Conservation (phyloP, 2,113 vertebrate genomes). For the Neopipo cinnamomea region DNA sequence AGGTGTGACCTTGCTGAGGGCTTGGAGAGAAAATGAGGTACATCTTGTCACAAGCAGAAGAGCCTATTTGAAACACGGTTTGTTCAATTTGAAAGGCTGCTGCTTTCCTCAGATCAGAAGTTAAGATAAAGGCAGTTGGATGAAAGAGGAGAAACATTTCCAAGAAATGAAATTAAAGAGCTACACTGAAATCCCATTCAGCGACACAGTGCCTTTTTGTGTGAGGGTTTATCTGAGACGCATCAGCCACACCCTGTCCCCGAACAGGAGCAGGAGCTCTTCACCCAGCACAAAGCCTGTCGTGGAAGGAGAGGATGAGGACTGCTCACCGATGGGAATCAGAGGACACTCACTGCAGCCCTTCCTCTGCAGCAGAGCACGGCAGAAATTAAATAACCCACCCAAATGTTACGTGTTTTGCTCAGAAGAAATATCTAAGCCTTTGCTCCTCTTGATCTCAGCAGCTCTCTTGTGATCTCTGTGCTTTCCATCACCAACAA, state of each 20-base stretch:
- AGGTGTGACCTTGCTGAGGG: conserved; percentile 95
- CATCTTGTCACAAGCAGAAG: conserved; percentile 91
- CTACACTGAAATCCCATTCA: conserved; percentile 85
- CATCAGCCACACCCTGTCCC: conserved; percentile 82
- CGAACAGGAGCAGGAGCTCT: conserved; percentile 40
- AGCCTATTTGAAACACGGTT: conserved; percentile 87
- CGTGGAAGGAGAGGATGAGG: conserved; percentile 31
- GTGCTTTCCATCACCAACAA: background rate
- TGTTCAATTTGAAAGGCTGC: conserved; percentile 92
- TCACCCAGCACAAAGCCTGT: conserved; percentile 74
- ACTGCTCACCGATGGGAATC: background rate
- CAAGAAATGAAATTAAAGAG: conserved; percentile 88
- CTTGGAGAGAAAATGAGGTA: conserved; percentile 93
- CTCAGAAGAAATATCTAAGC: background rate
- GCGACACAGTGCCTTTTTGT: conserved; percentile 75
- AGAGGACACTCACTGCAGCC: conserved; percentile 15
- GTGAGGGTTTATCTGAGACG: conserved; percentile 73
- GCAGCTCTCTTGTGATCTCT: background rate
- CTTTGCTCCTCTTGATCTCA: background rate
- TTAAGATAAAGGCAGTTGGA: conserved; percentile 81
- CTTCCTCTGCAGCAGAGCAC: background rate
- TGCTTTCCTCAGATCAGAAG: conserved; percentile 79
- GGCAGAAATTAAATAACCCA: conserved; percentile 12
- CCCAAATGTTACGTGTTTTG: background rate
- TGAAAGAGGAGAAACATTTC: conserved; percentile 83